Percentiles rank a stretch among this genome's conserved stretches.
Evolutionary conservation across 2,113 vertebrate genomes (phyloP).

Genomic region (Euleptes europaea): DNA sequence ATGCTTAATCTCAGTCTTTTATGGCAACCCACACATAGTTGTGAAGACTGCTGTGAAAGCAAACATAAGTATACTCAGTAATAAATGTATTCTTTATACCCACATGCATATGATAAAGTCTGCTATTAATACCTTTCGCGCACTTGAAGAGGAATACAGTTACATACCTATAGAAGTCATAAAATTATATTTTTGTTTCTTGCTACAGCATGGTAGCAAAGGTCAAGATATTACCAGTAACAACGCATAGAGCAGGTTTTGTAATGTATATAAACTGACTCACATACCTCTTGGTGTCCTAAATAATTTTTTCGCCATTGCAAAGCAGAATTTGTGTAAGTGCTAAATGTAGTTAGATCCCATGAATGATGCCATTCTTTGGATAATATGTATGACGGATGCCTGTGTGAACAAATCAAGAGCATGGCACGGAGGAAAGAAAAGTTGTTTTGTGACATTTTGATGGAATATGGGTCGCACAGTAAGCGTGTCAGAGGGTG

Average conservation of each 20-base stretch:
- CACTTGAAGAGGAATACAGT: not conserved
- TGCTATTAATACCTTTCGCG: not conserved
- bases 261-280: not conserved
- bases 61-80: too few relatives aligned
- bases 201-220: not conserved
- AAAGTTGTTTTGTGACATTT: constrained; percentile 54
- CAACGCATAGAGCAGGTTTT: not conserved
- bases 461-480: constrained; percentile 23
- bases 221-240: not conserved
- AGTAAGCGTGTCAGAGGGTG: constrained; percentile 27
- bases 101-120: not conserved
- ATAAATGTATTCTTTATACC: not conserved
- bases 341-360: constrained; percentile 18
- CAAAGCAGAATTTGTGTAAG: not conserved
- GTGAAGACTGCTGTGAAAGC: not conserved
- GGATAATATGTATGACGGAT: constrained; percentile 38
- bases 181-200: not conserved
- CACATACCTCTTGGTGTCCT: rapidly evolving
- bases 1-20: not conserved
- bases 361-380: constrained; percentile 53
- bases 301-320: too few relatives aligned
- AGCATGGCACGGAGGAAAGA: constrained; percentile 65
- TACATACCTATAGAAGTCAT: not conserved
- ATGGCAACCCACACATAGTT: not conserved
- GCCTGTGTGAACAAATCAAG: constrained; percentile 31